phyloP scores from a whole-genome alignment of 2,888 invertebrate species.

The Deilephila porcellus region DNA sequence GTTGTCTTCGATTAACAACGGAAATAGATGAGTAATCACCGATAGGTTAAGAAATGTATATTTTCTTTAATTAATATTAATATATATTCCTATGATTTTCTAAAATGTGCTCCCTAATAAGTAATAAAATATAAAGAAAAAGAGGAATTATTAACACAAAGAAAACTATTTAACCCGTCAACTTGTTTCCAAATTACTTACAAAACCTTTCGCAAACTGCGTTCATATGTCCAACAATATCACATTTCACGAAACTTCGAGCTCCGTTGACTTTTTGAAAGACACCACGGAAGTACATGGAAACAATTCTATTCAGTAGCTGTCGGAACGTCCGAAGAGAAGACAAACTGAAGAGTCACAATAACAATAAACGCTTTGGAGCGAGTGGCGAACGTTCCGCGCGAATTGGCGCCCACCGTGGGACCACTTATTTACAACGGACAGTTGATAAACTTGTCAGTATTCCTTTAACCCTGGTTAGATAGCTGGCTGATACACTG shows the following conservation, averaged over 20 bases:
- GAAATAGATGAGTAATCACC: background rate
- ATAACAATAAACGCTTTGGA: constrained; percentile 63
- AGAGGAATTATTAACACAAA: background rate
- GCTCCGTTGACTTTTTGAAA: constrained; percentile 54
- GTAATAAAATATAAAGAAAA: background rate
- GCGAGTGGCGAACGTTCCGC: constrained; percentile 49
- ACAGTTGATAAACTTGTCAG: constrained; percentile 40
- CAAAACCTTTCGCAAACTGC: background rate
- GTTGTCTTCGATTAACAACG: background rate
- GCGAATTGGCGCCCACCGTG: constrained; percentile 59
- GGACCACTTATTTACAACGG: constrained; percentile 45
- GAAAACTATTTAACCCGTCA: background rate
- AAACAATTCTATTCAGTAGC: constrained; percentile 59
- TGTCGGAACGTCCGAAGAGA: constrained; percentile 48
- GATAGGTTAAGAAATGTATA: background rate
- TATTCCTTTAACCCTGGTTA: constrained; percentile 22
- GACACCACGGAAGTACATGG: constrained; percentile 55
- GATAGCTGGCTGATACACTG: background rate
- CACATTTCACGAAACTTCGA: constrained; percentile 46
- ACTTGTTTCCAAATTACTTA: background rate
- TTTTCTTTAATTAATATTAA: no score
- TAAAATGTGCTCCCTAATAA: no score
- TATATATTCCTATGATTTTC: no score
- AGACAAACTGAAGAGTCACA: constrained; percentile 50
- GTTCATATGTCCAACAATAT: constrained; percentile 24